Conservation (phyloP, 92 coral and sea anemone species). For the Epizoanthus stellaris region DNA sequence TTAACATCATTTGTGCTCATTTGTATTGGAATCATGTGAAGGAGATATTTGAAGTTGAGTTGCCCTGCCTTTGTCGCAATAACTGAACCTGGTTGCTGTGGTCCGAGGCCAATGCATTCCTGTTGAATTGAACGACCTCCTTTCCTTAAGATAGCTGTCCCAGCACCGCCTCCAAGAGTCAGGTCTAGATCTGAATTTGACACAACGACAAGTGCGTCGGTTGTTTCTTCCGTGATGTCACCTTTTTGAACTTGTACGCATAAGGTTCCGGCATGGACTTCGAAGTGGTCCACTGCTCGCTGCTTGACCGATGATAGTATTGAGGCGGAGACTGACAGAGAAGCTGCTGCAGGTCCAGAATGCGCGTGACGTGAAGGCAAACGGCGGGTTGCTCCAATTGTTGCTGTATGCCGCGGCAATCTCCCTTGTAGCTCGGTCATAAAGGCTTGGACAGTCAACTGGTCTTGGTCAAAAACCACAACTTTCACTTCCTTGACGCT, state of each 20-base stretch:
- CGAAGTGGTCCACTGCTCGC: slow-evolving; percentile 38
- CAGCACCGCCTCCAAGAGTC: slow-evolving; percentile 53
- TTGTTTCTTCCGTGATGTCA: slow-evolving; percentile 58
- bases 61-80: slow-evolving; percentile 65
- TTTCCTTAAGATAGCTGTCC: slow-evolving; percentile 56
- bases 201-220: slow-evolving; percentile 61
- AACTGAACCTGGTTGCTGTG: slow-evolving; percentile 31
- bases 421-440: slow-evolving; percentile 46
- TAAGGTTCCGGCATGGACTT: slow-evolving; percentile 44
- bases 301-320: slow-evolving; percentile 20
- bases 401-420: neutral
- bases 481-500: slow-evolving; percentile 66
- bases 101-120: slow-evolving; percentile 38
- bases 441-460: slow-evolving; percentile 62
- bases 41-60: slow-evolving; percentile 33
- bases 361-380: neutral
- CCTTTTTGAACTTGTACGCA: slow-evolving; percentile 63
- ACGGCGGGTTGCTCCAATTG: neutral
- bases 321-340: neutral
- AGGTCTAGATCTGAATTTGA: slow-evolving; percentile 60
- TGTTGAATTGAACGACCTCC: slow-evolving; percentile 64
- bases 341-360: neutral
- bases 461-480: slow-evolving; percentile 75
- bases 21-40: slow-evolving; percentile 46
- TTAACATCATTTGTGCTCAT: slow-evolving; percentile 18